phyloP scores from a whole-genome alignment of 2,888 invertebrate genomes.

The Mythimna vitellina region DNA sequence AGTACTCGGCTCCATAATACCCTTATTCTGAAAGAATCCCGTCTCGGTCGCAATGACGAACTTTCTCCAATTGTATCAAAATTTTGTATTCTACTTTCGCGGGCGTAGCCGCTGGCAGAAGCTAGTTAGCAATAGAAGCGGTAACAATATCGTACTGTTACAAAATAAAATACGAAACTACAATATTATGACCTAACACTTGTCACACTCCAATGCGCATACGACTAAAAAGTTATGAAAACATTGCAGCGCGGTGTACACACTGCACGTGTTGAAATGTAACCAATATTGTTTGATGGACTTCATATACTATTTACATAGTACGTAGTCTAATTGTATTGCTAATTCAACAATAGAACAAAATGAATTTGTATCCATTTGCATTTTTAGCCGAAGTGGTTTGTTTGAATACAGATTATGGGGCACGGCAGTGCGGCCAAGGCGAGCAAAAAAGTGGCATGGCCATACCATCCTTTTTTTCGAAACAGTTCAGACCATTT shows the following conservation, averaged over 20 bases:
- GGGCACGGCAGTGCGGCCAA: too few relatives aligned
- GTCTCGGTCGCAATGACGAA: too few relatives aligned
- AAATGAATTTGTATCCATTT: background rate
- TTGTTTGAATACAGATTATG: background rate
- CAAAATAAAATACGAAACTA: background rate
- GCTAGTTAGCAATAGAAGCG: background rate
- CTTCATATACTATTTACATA: too few relatives aligned
- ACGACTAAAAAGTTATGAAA: constrained; percentile 29
- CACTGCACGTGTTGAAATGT: constrained; percentile 15
- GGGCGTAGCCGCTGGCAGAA: too few relatives aligned
- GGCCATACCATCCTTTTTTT: too few relatives aligned
- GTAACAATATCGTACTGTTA: background rate
- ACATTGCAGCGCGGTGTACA: background rate
- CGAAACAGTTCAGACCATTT: too few relatives aligned
- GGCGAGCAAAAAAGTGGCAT: too few relatives aligned
- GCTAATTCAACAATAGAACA: background rate
- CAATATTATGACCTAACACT: background rate
- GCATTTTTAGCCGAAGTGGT: background rate
- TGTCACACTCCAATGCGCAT: background rate
- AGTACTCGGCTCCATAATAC: too few relatives aligned
- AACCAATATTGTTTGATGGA: constrained; percentile 7
- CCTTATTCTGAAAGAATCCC: too few relatives aligned
- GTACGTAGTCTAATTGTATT: background rate
- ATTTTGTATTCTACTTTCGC: too few relatives aligned
- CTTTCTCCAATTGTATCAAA: too few relatives aligned